These are phyloP conservation scores for Leptopilina boulardi DNA, from an alignment of 1,140 invertebrate species.

Conservation along the genomic window DNA sequence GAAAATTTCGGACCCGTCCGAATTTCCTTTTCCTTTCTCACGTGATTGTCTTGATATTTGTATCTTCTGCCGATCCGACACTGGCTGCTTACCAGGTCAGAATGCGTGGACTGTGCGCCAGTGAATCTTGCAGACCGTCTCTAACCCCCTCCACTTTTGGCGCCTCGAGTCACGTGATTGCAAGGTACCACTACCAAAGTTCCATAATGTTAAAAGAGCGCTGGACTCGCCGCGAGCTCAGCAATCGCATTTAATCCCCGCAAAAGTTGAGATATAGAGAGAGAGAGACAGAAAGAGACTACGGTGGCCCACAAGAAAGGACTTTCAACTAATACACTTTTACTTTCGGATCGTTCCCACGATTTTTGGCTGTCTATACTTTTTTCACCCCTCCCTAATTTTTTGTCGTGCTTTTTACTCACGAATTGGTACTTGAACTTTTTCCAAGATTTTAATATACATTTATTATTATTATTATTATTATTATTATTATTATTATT, in stretches of 20 bases:
- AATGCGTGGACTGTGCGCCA: constrained; percentile 61
- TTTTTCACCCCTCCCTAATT: not conserved
- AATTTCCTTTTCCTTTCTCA: not conserved
- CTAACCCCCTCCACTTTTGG: constrained; percentile 36
- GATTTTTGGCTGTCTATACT: constrained; percentile 15
- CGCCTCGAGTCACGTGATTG: constrained; percentile 39
- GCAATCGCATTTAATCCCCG: constrained; percentile 44
- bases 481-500: too few species aligned
- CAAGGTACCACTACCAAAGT: constrained; percentile 44
- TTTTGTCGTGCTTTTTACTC: not conserved
- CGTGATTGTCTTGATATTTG: not conserved
- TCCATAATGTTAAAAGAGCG: constrained; percentile 39
- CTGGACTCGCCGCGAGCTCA: constrained; percentile 29
- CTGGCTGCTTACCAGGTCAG: constrained; percentile 74
- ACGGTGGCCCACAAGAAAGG: not conserved
- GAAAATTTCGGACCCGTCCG: constrained; percentile 2
- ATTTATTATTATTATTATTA: not conserved
- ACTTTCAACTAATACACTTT: not conserved
- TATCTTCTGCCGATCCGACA: constrained; percentile 66
- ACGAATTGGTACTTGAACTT: not conserved
- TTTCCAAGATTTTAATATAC: not conserved
- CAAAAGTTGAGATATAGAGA: not conserved
- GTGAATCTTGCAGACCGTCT: constrained; percentile 29
- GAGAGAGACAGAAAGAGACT: constrained; percentile 38
- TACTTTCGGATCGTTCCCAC: constrained; percentile 18